These are phyloP conservation scores for Spinibarbus caldwelli DNA, from an alignment of 2,797 vertebrate species.

Conservation along the genomic window DNA sequence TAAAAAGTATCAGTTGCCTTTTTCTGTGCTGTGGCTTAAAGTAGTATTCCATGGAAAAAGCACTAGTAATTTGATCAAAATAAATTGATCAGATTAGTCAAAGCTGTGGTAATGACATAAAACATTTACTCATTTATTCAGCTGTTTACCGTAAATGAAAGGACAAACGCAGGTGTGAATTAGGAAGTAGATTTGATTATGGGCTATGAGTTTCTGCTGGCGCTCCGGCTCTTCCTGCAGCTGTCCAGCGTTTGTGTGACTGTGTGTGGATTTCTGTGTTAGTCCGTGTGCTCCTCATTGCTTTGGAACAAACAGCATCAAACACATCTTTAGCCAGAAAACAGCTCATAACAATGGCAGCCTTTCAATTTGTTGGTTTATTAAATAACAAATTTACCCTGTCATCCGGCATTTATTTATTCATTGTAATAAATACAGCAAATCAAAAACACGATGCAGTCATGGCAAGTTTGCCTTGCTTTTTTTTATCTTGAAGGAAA, in stretches of 20 bases:
- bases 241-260: not conserved
- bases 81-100: not conserved
- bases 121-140: not conserved
- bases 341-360: not conserved
- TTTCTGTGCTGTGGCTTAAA: too few relatives aligned
- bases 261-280: not conserved
- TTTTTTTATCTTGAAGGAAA: too few relatives aligned
- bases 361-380: not conserved
- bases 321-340: not conserved
- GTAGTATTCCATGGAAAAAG: not conserved
- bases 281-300: not conserved
- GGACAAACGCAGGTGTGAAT: not conserved
- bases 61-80: not conserved
- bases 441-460: not conserved
- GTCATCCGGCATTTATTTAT: not conserved
- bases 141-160: not conserved
- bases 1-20: too few relatives aligned
- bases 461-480: too few relatives aligned
- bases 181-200: not conserved
- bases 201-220: not conserved
- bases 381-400: not conserved
- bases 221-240: not conserved
- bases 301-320: not conserved
- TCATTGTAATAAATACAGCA: not conserved
- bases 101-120: not conserved